Base-by-base conservation (phyloP, 2,888 invertebrate genomes). In the Noctuana brunneofusca region DNA sequence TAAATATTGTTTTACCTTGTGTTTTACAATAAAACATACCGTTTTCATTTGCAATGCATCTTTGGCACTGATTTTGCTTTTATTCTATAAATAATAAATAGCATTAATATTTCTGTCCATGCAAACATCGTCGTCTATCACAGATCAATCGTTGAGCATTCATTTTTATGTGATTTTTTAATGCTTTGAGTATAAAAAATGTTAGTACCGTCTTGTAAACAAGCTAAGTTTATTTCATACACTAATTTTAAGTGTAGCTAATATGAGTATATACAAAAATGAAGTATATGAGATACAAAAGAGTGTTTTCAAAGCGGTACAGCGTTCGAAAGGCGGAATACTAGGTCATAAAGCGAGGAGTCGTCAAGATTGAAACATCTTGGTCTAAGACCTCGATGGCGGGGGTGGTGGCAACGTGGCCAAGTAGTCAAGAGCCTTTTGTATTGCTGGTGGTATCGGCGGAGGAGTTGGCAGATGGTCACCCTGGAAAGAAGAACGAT, bases 401-500 rank as follows among this genome's bases (percentile, higher is more conserved):
- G 85, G 72, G 66, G 92, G 88, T 18, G 94, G 93, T 41, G 95
- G 95, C 65, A 94, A 89, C 2, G 94, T 93, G 12, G 94, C 94
- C 66, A 95, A 90, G 83, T 93, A 95, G 74, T 95, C 95, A 43
- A 96, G 86, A 30, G 95, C 95, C 81, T 94, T 95, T 78, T 95
- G 95, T 70, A 96, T 96, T 80, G 94, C 95, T 76, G 94, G 94
- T 63, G 95, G 95, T 66, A 94, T 94, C 67, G 96, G 95, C n/a
- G 96, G 95, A 11, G 96, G 94, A 11, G 95, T 95, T 5, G 96
- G 96, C 67, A 96, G 81, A 87, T 96, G 96, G 22, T 93, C 95
- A 16, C 96, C 96, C 88, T 93, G 87, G n/a, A 83, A 83, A 27
- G 2, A 43, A 43, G 11, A 43, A 20, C 8, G 1, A 43, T 0